phyloP scores from a whole-genome alignment of 2,797 vertebrate genomes.

The Sparidentex hasta region DNA sequence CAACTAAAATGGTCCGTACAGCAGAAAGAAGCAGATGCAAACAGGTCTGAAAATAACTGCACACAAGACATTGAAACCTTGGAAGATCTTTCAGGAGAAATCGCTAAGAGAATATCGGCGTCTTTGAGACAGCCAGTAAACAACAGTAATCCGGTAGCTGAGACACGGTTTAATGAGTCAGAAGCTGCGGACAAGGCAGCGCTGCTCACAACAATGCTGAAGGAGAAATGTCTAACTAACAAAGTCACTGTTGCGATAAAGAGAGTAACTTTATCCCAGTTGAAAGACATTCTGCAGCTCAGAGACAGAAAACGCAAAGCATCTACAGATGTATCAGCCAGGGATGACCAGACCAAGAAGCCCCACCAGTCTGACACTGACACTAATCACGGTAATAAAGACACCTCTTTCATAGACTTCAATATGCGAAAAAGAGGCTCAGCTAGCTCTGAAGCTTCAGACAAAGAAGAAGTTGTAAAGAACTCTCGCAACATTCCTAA shows the following conservation, averaged over 20 bases:
- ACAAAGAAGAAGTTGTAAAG: constrained; percentile 1
- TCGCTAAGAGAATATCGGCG: not conserved
- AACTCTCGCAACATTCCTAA: not conserved
- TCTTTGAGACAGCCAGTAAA: not conserved
- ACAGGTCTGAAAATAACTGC: not conserved
- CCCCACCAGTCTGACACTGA: constrained; percentile 5
- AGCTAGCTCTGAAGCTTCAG: constrained; percentile 1
- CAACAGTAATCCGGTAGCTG: not conserved
- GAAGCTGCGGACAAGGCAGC: not conserved
- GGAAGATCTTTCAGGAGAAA: not conserved
- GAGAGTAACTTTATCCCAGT: constrained; percentile 24
- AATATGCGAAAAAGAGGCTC: not conserved
- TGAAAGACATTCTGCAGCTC: constrained; percentile 15
- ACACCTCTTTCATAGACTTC: not conserved
- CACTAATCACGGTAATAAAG: not conserved
- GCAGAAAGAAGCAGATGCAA: not conserved
- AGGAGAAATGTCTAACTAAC: constrained; percentile 38
- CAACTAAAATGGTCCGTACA: constrained; percentile 5
- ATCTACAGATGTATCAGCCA: not conserved
- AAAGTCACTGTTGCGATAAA: constrained; percentile 29
- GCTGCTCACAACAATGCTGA: not conserved
- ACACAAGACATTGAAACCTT: not conserved
- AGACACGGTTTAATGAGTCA: not conserved
- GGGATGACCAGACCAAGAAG: constrained; percentile 3
- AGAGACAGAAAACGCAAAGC: not conserved